These are phyloP conservation scores for Oncorhynchus masou DNA, from an alignment of 2,113 vertebrate genomes.

Conservation along the genomic window DNA sequence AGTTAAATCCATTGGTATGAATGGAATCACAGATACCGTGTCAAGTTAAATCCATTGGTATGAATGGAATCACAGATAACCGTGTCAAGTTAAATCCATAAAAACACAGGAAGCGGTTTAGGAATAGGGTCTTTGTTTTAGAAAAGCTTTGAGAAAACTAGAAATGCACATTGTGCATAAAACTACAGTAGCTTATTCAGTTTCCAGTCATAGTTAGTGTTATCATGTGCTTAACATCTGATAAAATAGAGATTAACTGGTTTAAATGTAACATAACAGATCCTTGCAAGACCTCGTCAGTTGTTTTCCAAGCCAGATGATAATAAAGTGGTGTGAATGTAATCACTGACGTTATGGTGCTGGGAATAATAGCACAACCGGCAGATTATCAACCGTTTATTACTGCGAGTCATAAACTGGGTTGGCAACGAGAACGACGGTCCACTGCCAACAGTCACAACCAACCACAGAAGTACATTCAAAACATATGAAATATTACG, in stretches of 20 bases:
- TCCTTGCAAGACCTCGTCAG: background rate
- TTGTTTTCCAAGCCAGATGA: background rate
- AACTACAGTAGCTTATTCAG: background rate
- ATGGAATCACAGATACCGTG: no score
- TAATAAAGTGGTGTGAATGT: background rate
- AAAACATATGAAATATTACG: background rate
- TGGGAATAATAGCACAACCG: conserved; percentile 25
- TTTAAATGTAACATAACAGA: background rate
- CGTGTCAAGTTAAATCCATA: no score
- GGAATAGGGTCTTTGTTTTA: background rate
- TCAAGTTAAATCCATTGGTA: no score
- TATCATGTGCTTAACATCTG: background rate
- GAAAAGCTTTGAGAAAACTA: background rate
- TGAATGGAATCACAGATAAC: no score
- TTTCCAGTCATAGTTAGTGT: background rate
- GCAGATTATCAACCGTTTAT: conserved; percentile 34
- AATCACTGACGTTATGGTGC: background rate
- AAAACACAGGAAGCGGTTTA: no score
- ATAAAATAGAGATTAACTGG: background rate
- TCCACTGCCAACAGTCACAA: conserved; percentile 30
- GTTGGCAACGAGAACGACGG: conserved; percentile 35
- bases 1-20: no score
- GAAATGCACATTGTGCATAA: background rate
- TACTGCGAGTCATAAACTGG: conserved; percentile 43
- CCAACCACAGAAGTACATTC: background rate